Conservation (phyloP, 1,140 invertebrate genomes). For the Drosophila auraria region DNA sequence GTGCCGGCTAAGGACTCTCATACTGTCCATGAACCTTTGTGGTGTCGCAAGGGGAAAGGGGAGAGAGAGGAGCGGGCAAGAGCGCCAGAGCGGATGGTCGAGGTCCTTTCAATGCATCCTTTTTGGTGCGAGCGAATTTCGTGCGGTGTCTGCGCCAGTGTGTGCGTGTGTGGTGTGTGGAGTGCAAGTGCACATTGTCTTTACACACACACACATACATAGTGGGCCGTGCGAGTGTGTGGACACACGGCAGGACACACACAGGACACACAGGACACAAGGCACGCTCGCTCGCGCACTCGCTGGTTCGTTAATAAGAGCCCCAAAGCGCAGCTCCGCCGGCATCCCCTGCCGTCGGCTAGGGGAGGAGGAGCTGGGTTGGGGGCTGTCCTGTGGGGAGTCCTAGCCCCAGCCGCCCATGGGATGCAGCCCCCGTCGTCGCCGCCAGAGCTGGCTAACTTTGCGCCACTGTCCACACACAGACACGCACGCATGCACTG, state of each 20-base stretch:
- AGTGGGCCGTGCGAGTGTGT: slow-evolving; percentile 15
- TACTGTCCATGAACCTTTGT: slow-evolving; percentile 83
- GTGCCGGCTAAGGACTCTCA: slow-evolving; percentile 81
- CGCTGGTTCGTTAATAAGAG: slow-evolving; percentile 82
- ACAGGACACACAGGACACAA: slow-evolving; percentile 45
- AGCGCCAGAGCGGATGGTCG: slow-evolving; percentile 30
- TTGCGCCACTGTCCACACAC: slow-evolving; percentile 73
- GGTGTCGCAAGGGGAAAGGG: slow-evolving; percentile 24
- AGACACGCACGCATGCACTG: slow-evolving; percentile 34
- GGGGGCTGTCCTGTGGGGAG: slow-evolving; percentile 7
- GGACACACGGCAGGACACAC: slow-evolving; percentile 44
- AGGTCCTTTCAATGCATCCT: slow-evolving; percentile 78
- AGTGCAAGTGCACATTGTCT: slow-evolving; percentile 80
- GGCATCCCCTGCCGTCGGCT: background rate
- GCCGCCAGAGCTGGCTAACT: slow-evolving; percentile 70
- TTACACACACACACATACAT: slow-evolving; percentile 21
- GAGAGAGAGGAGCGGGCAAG: background rate
- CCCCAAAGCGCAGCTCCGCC: slow-evolving; percentile 53
- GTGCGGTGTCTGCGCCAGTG: slow-evolving; percentile 50
- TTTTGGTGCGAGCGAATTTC: slow-evolving; percentile 74
- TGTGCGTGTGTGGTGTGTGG: slow-evolving; percentile 52
- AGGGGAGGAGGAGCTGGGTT: background rate
- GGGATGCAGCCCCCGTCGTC: background rate
- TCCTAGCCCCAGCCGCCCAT: background rate
- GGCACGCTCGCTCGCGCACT: slow-evolving; percentile 68